phyloP scores from a whole-genome alignment of 1,140 invertebrate species.

The Gryllus bimaculatus region DNA sequence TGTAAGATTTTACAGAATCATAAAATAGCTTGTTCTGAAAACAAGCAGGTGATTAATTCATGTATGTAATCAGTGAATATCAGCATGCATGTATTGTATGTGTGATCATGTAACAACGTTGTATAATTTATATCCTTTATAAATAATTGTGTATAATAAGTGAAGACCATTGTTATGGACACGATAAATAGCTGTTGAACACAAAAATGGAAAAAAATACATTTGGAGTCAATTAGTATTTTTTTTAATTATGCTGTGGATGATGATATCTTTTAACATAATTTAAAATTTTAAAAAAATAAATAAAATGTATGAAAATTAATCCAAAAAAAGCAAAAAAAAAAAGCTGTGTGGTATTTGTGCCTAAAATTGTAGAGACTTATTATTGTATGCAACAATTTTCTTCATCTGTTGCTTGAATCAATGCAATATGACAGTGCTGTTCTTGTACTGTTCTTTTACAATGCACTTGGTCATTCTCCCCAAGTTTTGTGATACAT shows the following conservation, averaged over 20 bases:
- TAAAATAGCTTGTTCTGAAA: not conserved
- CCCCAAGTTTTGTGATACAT: no score
- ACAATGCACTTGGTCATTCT: no score
- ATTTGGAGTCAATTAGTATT: conserved; percentile 1
- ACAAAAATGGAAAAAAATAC: not conserved
- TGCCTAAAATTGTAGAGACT: not conserved
- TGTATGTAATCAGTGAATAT: not conserved
- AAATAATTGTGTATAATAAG: no score
- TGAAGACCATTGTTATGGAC: not conserved
- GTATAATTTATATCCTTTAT: not conserved
- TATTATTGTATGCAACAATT: no score
- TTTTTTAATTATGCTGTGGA: not conserved
- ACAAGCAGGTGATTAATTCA: not conserved
- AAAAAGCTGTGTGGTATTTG: not conserved
- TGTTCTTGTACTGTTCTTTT: no score
- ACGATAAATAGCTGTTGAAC: not conserved
- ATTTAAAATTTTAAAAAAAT: not conserved
- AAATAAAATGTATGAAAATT: not conserved
- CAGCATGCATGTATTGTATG: not conserved
- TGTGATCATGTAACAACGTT: not conserved
- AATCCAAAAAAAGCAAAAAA: no score
- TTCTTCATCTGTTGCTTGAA: no score
- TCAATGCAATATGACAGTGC: no score
- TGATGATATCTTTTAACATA: not conserved
- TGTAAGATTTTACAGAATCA: not conserved